Percentiles rank a stretch among this genome's conserved stretches.
Evolutionary conservation across 2,888 invertebrate genomes (phyloP).

Genomic region (Patella ulyssiponensis): DNA sequence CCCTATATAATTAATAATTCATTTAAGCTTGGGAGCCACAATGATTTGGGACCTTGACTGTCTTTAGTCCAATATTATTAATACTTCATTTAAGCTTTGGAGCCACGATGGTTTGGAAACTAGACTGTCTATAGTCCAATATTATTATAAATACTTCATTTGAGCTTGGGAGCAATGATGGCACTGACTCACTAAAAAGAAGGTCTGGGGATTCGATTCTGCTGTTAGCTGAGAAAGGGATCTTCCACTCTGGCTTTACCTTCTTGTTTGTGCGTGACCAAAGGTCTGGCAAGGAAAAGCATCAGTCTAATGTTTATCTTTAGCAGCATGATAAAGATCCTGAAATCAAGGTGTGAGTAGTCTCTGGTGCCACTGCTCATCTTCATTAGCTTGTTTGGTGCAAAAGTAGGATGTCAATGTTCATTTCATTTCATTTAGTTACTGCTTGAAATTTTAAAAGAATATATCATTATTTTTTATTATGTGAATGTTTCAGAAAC

Average conservation of each 20-base stretch:
- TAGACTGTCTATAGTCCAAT: neutral
- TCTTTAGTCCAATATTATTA: neutral
- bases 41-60: neutral
- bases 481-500: slow-evolving; percentile 81
- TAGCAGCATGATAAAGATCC: no score
- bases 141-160: neutral
- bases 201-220: no score
- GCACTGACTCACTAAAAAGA: no score
- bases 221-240: no score
- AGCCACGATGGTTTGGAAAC: neutral
- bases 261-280: no score
- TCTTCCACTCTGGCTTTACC: no score
- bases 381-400: no score
- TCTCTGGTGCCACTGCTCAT: no score
- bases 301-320: no score
- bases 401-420: no score
- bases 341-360: no score
- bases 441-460: neutral
- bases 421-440: neutral
- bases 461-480: slow-evolving; percentile 5
- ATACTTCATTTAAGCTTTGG: neutral
- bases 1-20: neutral
- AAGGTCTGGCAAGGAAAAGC: no score
- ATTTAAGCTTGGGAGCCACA: neutral
- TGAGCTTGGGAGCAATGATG: neutral